A percentile compares a stretch with the other conserved stretches of the same genome.
Evolutionary conservation across 1,140 invertebrate genomes (phyloP).

Genomic region (Cataglyphis hispanica): DNA sequence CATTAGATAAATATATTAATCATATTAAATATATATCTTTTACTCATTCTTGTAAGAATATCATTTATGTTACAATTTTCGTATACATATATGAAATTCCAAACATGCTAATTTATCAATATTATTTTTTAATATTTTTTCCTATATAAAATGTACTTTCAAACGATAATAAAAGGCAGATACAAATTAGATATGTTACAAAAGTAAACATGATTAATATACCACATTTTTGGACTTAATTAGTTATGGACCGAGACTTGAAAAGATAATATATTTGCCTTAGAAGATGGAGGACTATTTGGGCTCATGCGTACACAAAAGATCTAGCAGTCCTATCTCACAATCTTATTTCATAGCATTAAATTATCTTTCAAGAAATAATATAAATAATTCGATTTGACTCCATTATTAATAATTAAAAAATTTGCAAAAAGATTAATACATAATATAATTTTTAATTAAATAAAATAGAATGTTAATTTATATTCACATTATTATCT

Average conservation of each 20-base stretch:
- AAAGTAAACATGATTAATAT: conserved; percentile 1
- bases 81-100: not conserved
- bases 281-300: not conserved
- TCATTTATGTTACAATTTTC: conserved; percentile 1
- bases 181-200: not conserved
- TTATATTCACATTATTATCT: not conserved
- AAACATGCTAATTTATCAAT: not conserved
- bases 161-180: not conserved
- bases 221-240: not conserved
- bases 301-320: not conserved
- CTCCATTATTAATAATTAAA: not conserved
- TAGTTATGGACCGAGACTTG: not conserved
- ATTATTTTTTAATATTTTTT: not conserved
- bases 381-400: not conserved
- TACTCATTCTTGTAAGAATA: not conserved
- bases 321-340: not conserved
- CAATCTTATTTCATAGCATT: no score
- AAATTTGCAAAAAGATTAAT: not conserved
- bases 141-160: not conserved
- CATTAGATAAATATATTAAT: not conserved
- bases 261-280: conserved; percentile 4
- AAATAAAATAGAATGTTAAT: not conserved
- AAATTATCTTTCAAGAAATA: not conserved
- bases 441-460: not conserved
- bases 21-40: not conserved